Percentiles rank a stretch among this genome's conserved stretches.
These are phyloP conservation scores for Oxytorus armatus DNA, from an alignment of 2,888 invertebrate species.

Conservation along the genomic window DNA sequence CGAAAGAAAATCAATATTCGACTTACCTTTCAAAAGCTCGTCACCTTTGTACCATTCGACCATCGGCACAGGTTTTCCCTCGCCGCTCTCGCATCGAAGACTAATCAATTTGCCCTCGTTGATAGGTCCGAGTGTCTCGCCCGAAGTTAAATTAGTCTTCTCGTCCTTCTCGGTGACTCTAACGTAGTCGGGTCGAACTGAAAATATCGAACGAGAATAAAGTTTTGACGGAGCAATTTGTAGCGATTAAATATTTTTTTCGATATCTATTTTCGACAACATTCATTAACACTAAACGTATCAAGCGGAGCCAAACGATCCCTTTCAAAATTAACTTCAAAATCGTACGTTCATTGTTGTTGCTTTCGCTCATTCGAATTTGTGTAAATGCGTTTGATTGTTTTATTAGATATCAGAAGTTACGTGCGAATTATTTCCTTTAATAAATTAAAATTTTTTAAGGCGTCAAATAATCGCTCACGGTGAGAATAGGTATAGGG, in stretches of 20 bases:
- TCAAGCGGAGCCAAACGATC: too few species aligned
- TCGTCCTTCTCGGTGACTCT: constrained; percentile 89
- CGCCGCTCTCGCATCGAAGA: constrained; percentile 90
- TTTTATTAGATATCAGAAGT: too few species aligned
- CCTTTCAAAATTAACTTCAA: too few species aligned
- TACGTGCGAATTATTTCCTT: too few species aligned
- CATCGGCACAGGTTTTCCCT: constrained; percentile 93
- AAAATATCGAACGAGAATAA: constrained; percentile 32
- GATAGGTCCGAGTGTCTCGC: constrained; percentile 89
- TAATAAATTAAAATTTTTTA: too few species aligned
- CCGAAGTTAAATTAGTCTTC: constrained; percentile 86
- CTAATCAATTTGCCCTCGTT: constrained; percentile 89
- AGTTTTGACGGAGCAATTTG: neutral
- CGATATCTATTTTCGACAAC: too few species aligned
- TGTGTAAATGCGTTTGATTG: too few species aligned
- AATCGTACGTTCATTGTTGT: too few species aligned
- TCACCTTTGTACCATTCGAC: constrained; percentile 93
- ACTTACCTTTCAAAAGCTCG: constrained; percentile 79
- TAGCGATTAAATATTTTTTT: neutral
- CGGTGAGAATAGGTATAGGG: too few species aligned
- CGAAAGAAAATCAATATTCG: neutral
- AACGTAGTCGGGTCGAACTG: constrained; percentile 93
- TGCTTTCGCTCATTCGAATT: too few species aligned
- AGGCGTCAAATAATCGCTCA: too few species aligned
- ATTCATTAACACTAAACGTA: too few species aligned